These are phyloP conservation scores for Phymatocera aterrima DNA, from an alignment of 2,888 invertebrate species.

Conservation along the genomic window DNA sequence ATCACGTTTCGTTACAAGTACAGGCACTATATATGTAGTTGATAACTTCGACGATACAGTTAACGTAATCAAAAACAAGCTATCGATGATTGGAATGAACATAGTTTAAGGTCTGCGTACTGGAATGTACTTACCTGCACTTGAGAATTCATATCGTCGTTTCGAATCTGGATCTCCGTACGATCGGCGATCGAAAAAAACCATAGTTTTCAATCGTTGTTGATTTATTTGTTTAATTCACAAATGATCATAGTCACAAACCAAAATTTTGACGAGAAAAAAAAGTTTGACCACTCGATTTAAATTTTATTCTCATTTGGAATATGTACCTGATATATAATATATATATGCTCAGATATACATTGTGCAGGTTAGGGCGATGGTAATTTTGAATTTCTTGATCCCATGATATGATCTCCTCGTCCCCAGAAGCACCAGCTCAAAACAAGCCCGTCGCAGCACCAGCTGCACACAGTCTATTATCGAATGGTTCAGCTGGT, in stretches of 20 bases:
- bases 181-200: background rate
- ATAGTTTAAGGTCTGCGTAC: background rate
- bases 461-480: slow-evolving; percentile 87
- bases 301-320: no score
- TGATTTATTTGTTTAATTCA: no score
- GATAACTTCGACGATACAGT: background rate
- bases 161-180: background rate
- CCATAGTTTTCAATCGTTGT: no score
- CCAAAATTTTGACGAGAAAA: no score
- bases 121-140: background rate
- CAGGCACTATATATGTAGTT: background rate
- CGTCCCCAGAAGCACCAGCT: slow-evolving; percentile 68
- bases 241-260: no score
- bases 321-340: no score
- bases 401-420: background rate
- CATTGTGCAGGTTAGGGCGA: background rate
- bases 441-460: slow-evolving; percentile 83
- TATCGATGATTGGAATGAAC: background rate
- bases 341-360: no score
- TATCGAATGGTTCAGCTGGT: slow-evolving; percentile 80
- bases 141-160: background rate
- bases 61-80: background rate
- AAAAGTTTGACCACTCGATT: no score
- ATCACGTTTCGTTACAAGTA: background rate
- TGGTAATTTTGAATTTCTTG: background rate